Conservation (phyloP, 2,113 vertebrate genomes). For the Pelvicachromis taeniatus region DNA sequence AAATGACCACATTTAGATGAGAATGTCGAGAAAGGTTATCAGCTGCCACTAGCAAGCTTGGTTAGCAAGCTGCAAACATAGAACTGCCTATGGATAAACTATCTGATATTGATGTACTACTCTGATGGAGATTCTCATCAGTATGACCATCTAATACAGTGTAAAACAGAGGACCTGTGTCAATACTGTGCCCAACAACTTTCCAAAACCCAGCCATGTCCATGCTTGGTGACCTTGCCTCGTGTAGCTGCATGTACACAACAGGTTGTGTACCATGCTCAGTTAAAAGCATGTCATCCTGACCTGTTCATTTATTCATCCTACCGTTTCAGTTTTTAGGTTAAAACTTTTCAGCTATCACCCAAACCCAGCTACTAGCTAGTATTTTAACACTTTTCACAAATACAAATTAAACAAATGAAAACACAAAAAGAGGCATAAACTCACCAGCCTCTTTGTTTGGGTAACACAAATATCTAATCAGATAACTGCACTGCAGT, state of each 20-base stretch:
- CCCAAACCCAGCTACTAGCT: background rate
- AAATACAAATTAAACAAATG: background rate
- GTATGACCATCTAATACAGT: background rate
- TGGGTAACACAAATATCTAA: background rate
- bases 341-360: background rate
- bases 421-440: background rate
- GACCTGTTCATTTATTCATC: background rate
- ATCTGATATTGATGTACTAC: background rate
- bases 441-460: background rate
- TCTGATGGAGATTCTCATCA: background rate
- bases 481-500: background rate
- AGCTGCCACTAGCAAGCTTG: background rate
- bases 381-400: background rate
- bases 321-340: no score
- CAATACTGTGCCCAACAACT: background rate
- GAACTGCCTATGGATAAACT: background rate
- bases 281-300: background rate
- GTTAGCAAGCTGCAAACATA: background rate
- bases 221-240: background rate
- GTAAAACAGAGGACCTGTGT: background rate
- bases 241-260: background rate
- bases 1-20: accelerated
- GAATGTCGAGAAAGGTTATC: background rate
- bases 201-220: accelerated
- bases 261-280: background rate